These are phyloP conservation scores for Malaclemys terrapin DNA, from an alignment of 2,113 vertebrate species.

Conservation along the genomic window DNA sequence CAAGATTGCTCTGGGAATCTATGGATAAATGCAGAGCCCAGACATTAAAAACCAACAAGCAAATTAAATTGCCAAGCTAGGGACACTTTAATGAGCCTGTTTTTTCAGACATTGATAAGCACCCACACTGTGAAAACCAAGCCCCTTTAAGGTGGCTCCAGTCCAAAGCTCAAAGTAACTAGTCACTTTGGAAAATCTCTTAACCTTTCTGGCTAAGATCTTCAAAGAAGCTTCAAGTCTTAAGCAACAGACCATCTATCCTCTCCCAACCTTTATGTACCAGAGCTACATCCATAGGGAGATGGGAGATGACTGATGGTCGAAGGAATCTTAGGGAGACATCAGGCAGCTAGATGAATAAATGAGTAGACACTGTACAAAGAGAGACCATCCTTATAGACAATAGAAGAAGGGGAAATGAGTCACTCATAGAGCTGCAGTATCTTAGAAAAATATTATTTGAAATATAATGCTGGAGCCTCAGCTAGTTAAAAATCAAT, in stretches of 20 bases:
- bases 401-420: neutral
- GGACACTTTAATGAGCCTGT: no score
- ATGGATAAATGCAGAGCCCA: no score
- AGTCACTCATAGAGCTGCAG: neutral
- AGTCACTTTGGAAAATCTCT: neutral
- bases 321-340: no score
- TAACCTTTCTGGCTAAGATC: neutral
- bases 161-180: neutral
- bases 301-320: no score
- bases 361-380: neutral
- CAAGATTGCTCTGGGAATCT: no score
- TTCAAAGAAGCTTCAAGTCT: neutral
- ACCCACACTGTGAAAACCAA: neutral
- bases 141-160: neutral
- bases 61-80: neutral
- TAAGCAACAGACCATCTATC: neutral
- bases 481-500: neutral
- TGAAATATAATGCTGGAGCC: neutral
- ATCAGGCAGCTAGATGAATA: no score
- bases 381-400: neutral
- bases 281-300: neutral
- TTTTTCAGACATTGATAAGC: no score
- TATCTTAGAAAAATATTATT: neutral
- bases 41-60: neutral
- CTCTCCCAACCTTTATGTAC: neutral